Evolutionary conservation across 2,888 invertebrate species (phyloP), one percentile per base, ranked within the genome.

Genomic region (Eupithecia abbreviata): DNA sequence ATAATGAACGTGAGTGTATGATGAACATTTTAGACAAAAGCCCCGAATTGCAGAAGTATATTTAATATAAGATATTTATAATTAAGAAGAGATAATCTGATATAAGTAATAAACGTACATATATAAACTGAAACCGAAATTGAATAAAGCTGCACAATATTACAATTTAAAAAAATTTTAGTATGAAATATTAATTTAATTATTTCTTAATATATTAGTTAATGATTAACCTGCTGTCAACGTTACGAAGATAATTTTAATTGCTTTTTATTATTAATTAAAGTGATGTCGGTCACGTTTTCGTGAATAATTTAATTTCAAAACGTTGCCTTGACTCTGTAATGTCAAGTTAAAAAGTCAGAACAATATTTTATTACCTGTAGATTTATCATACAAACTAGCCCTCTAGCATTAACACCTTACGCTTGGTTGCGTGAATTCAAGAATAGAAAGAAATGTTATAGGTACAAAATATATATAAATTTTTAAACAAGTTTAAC

Each of bases 1-100:
- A 80, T 82, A 80, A 82, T 82, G 78, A 79, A 72, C 49, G 72
- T 72, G 76, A 42, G 77, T 68, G 45, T 55, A 74, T 30, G 41
- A 49, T 47, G 13, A 78, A 67, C 15, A 42, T 71, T 66, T 75
- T 10, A 72, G 71, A 72, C 41, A 47, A 69, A 47, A 18, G 69
- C 30, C 69, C 12, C 45, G 66, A 7, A 42, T 15, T 15, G 42
- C 41, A 42, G 42, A n/a, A n/a, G n/a, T n/a, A n/a, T n/a, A n/a
- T n/a, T n/a, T n/a, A n/a, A n/a, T n/a, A n/a, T n/a, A n/a, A n/a
- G n/a, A n/a, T n/a, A n/a, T n/a, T n/a, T n/a, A n/a, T n/a, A n/a
- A n/a, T n/a, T n/a, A n/a, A n/a, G n/a, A n/a, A n/a, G n/a, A n/a
- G n/a, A n/a, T n/a, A n/a, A n/a, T n/a, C n/a, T n/a, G n/a, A n/a